Conservation (phyloP, 1,140 invertebrate species). For the Drosophila funebris region DNA sequence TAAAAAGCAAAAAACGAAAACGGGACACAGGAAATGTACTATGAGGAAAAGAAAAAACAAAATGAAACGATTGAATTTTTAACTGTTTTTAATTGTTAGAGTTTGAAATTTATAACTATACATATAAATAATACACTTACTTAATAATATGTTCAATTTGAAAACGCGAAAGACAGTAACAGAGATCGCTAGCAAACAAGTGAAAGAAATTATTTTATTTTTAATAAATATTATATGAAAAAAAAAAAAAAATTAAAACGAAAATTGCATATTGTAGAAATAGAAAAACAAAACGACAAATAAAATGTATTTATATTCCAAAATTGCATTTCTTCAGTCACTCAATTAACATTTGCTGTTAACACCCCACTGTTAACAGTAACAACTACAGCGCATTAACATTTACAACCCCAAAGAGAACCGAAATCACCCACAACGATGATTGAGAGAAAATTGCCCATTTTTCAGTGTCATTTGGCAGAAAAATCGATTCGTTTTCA, state of each 20-base stretch:
- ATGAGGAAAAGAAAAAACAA: constrained; percentile 43
- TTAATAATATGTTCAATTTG: constrained; percentile 70
- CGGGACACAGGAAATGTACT: constrained; percentile 69
- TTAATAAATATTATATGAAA: constrained; percentile 74
- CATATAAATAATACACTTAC: constrained; percentile 60
- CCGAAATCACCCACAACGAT: neutral
- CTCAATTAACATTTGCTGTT: neutral
- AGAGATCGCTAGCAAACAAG: constrained; percentile 50
- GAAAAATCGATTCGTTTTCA: constrained; percentile 76
- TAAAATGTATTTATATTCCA: constrained; percentile 82
- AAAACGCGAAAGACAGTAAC: constrained; percentile 64
- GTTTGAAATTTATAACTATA: constrained; percentile 70
- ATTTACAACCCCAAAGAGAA: constrained; percentile 53
- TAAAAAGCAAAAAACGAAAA: constrained; percentile 42
- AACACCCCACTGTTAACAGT: constrained; percentile 20
- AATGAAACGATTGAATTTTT: constrained; percentile 68
- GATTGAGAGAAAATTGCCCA: constrained; percentile 65
- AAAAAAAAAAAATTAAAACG: constrained; percentile 39
- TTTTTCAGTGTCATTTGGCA: constrained; percentile 76
- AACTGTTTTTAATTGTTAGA: constrained; percentile 82
- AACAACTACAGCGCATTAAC: constrained; percentile 27
- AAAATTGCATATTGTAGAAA: constrained; percentile 73
- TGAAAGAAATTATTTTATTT: constrained; percentile 74
- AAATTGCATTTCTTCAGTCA: constrained; percentile 20
- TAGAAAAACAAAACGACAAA: constrained; percentile 73